Conservation (phyloP, 1,140 invertebrate genomes). For the Hyles vespertilio region DNA sequence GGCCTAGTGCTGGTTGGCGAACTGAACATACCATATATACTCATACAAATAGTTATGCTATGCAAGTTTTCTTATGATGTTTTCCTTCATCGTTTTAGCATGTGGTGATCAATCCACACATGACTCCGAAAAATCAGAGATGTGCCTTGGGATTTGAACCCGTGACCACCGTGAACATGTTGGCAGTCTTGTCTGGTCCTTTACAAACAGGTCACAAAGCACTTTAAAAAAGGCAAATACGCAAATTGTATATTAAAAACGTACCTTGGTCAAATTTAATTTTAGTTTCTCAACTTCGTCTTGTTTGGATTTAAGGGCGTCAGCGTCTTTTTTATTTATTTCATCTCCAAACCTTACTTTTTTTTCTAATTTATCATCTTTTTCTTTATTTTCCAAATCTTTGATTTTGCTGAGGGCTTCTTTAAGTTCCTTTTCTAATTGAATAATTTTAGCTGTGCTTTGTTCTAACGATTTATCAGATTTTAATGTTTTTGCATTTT, state of each 20-base stretch:
- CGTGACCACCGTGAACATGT: no score
- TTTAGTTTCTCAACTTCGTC: constrained; percentile 73
- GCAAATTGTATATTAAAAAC: constrained; percentile 1
- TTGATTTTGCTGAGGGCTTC: constrained; percentile 78
- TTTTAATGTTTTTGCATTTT: constrained; percentile 72
- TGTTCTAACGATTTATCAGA: constrained; percentile 74
- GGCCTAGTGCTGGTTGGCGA: no score
- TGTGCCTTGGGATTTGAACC: no score
- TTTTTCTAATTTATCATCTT: constrained; percentile 74
- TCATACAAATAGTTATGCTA: no score
- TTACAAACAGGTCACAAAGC: no score
- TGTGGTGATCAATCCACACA: no score
- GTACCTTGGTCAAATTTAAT: constrained; percentile 64
- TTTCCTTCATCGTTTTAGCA: no score
- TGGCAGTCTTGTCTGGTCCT: no score
- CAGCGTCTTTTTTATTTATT: constrained; percentile 73
- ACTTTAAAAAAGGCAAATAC: no score
- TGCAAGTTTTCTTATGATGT: no score
- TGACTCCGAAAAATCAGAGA: no score
- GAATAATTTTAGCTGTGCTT: constrained; percentile 78
- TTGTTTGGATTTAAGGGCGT: constrained; percentile 75
- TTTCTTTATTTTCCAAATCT: constrained; percentile 74
- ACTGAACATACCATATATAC: no score
- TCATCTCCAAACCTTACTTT: constrained; percentile 68
- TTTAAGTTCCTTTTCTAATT: constrained; percentile 80